A percentile compares a stretch with the other conserved stretches of the same genome.
These are phyloP conservation scores for Tachina fera DNA, from an alignment of 2,888 invertebrate genomes.

Conservation along the genomic window DNA sequence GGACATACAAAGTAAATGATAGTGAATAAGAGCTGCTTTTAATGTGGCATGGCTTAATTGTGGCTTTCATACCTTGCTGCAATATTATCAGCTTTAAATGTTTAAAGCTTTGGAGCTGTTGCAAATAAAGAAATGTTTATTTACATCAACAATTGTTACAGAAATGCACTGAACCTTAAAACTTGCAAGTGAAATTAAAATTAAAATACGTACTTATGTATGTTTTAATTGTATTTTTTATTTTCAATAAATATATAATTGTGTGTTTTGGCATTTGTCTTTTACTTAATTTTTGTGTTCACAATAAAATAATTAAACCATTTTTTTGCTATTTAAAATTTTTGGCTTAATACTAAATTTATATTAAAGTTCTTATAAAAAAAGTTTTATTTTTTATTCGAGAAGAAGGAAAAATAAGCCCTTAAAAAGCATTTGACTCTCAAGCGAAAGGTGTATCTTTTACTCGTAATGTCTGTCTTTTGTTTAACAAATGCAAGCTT, in stretches of 20 bases:
- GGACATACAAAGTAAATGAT: not conserved
- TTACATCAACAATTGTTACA: conserved; percentile 7
- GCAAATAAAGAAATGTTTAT: conserved; percentile 7
- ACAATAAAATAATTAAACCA: too few species aligned
- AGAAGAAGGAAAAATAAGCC: too few species aligned
- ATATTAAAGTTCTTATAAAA: too few species aligned
- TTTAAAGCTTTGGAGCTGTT: not conserved
- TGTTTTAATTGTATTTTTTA: conserved; percentile 27
- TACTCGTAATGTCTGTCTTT: not conserved
- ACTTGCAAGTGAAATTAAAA: conserved; percentile 59
- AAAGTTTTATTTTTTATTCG: too few species aligned
- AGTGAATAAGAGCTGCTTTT: not conserved
- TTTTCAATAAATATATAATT: not conserved
- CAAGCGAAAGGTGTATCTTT: too few species aligned
- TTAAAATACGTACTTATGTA: conserved; percentile 30
- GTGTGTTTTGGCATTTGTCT: too few species aligned
- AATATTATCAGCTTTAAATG: not conserved
- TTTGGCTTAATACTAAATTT: too few species aligned
- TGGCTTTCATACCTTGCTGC: conserved; percentile 5
- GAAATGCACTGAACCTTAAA: conserved; percentile 49
- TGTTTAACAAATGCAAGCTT: conserved; percentile 53
- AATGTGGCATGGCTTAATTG: conserved; percentile 12
- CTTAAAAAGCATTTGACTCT: too few species aligned
- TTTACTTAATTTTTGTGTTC: too few species aligned
- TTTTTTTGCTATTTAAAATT: too few species aligned